Base-by-base conservation (phyloP, 2,797 vertebrate species). In the Acanthornis magna region DNA sequence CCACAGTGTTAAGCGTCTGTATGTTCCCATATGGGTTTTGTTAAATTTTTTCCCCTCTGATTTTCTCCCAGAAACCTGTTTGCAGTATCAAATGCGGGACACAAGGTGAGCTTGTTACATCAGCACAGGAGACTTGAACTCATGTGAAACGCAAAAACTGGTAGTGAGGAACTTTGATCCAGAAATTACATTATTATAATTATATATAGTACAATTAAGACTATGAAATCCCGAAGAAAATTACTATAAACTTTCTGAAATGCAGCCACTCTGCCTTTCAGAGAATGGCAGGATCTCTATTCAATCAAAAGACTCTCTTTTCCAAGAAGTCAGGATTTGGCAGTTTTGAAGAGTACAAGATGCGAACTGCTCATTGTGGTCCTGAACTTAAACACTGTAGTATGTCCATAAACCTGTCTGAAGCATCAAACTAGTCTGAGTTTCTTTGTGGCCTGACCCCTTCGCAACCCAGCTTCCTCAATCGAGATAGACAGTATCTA, bases 401-500 rank as follows among this genome's bases (percentile, higher is more conserved):
- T n/a, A 71, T 9, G 42, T 43, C 21, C 11, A 32, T 71, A 77
- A 60, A 71, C 19, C 27, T 75, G 8, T 10, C 48, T 42, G 36
- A 67, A 80, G 45, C 48, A 83, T 34, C 57, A 42, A 21, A 9
- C 4, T 67, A 23, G 2, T 30, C 43, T 34, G 42, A 55, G 16
- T 38, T 50, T 67, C 40, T 77, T 84, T 16, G 19, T 10, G 45
- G 8, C 7, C 12, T 58, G 62, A 81, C n/a, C 8, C 45, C 11
- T 51, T 75, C 0, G 0, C 61, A 60, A 58, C 7, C 12, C 34
- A 68, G 48, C 11, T 51, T 19, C 25, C 16, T 42, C 38, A 66
- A 3, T 2, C 0, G 2, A 79, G 43, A 36, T 5, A 36, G 55
- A 26, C 5, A 10, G 3, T n/a, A 45, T 80, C 38, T 32, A 30